These are phyloP conservation scores for Rapana venosa DNA, from an alignment of 2,888 invertebrate species.

Conservation along the genomic window DNA sequence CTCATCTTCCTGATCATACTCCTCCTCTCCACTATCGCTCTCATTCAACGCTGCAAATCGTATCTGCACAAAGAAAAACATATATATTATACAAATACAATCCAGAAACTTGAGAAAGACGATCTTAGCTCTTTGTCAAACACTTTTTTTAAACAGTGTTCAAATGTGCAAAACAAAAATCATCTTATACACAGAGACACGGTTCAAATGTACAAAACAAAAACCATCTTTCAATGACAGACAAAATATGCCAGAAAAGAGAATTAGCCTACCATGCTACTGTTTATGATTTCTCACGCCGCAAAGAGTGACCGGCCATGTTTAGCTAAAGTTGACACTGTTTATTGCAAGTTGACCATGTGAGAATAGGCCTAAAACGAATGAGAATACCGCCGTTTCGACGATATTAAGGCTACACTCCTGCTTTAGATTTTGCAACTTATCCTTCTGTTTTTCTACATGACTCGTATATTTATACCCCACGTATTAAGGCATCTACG, in stretches of 20 bases:
- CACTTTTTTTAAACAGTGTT: neutral
- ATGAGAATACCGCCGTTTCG: neutral
- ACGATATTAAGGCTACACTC: neutral
- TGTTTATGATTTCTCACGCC: constrained; percentile 5
- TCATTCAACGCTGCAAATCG: constrained; percentile 83
- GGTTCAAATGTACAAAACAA: too few relatives aligned
- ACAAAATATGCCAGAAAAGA: too few relatives aligned
- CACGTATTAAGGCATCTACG: too few relatives aligned
- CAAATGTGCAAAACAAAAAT: too few relatives aligned
- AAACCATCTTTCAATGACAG: too few relatives aligned
- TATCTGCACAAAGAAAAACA: constrained; percentile 79
- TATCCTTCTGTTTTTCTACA: too few relatives aligned
- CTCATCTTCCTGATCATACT: constrained; percentile 79
- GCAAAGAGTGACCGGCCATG: neutral
- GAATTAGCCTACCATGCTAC: too few relatives aligned
- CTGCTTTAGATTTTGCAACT: too few relatives aligned
- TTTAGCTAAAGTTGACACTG: neutral
- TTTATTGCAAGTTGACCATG: neutral
- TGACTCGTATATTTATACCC: too few relatives aligned
- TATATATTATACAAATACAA: neutral
- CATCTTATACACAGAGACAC: too few relatives aligned
- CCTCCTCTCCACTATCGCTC: constrained; percentile 82
- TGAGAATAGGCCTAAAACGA: neutral
- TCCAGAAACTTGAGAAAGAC: neutral
- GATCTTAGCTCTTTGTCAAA: neutral